These are phyloP conservation scores for Papilio helenus DNA, from an alignment of 1,140 invertebrate genomes.

Conservation along the genomic window DNA sequence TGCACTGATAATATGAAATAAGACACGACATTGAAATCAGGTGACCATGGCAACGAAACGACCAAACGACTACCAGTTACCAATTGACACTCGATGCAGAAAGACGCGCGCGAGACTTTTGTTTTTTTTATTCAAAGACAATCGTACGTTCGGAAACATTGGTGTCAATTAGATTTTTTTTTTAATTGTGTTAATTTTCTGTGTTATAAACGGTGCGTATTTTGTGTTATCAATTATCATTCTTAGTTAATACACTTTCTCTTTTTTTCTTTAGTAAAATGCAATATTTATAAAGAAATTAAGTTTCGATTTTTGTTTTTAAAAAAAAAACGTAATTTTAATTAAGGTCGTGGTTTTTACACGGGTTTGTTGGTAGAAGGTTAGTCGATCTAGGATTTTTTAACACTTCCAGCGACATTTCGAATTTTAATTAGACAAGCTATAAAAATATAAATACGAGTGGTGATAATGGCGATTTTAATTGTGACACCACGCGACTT, in stretches of 20 bases:
- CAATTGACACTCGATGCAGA: slow-evolving; percentile 15
- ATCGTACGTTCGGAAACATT: neutral
- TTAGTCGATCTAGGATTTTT: neutral
- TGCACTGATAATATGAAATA: slow-evolving; percentile 2
- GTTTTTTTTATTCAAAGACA: neutral
- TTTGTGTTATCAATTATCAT: neutral
- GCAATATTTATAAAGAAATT: neutral
- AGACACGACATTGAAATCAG: slow-evolving; percentile 27
- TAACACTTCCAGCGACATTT: neutral
- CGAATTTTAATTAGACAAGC: no score
- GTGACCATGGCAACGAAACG: slow-evolving; percentile 21
- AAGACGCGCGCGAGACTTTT: slow-evolving; percentile 3
- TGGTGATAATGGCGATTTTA: no score
- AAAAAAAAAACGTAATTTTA: neutral
- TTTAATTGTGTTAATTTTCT: neutral
- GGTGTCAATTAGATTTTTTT: slow-evolving; percentile 7
- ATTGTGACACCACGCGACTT: no score
- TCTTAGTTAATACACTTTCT: neutral
- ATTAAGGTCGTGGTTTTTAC: neutral
- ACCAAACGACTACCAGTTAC: neutral
- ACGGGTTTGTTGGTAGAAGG: neutral
- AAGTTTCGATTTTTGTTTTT: neutral
- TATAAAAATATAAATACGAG: no score
- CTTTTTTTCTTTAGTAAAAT: neutral
- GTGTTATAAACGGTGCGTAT: slow-evolving; percentile 6